Conservation (phyloP, 1,140 invertebrate genomes). For the Sminthurides bifidus region DNA sequence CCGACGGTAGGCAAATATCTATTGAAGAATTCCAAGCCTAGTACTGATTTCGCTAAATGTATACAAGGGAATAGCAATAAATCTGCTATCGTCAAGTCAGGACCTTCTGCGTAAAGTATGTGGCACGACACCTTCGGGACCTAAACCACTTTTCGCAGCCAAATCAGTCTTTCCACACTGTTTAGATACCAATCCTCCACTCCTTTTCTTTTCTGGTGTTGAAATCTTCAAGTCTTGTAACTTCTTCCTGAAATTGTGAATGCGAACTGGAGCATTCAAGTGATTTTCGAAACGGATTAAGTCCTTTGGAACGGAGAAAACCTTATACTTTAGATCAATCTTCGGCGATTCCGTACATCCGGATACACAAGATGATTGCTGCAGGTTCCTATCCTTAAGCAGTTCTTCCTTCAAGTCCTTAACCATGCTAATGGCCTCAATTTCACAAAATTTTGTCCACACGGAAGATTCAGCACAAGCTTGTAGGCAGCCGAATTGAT, state of each 20-base stretch:
- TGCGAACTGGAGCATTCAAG: slow-evolving; percentile 64
- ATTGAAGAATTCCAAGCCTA: slow-evolving; percentile 35
- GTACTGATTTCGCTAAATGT: slow-evolving; percentile 48
- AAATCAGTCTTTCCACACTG: not conserved
- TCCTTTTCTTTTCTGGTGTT: slow-evolving; percentile 31
- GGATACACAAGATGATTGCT: not conserved
- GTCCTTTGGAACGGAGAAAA: slow-evolving; percentile 43
- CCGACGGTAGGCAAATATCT: slow-evolving; percentile 49
- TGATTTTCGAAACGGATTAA: slow-evolving; percentile 70
- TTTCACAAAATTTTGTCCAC: slow-evolving; percentile 87
- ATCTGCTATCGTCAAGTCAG: slow-evolving; percentile 69
- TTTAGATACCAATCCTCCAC: slow-evolving; percentile 34
- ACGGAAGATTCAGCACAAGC: slow-evolving; percentile 71
- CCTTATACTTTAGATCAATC: not conserved
- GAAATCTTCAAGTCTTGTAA: slow-evolving; percentile 44
- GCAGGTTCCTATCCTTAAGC: slow-evolving; percentile 6
- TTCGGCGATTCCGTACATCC: not conserved
- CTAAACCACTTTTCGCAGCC: not conserved
- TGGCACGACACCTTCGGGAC: not conserved
- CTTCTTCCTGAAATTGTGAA: slow-evolving; percentile 77
- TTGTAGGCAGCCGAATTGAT: slow-evolving; percentile 60
- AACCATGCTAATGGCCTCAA: slow-evolving; percentile 50
- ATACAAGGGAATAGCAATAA: slow-evolving; percentile 63
- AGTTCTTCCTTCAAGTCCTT: not conserved
- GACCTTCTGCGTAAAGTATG: slow-evolving; percentile 66